Percentiles rank a stretch among this genome's conserved stretches.
Conservation (phyloP, 2,797 vertebrate genomes). For the Hipposideros larvatus region DNA sequence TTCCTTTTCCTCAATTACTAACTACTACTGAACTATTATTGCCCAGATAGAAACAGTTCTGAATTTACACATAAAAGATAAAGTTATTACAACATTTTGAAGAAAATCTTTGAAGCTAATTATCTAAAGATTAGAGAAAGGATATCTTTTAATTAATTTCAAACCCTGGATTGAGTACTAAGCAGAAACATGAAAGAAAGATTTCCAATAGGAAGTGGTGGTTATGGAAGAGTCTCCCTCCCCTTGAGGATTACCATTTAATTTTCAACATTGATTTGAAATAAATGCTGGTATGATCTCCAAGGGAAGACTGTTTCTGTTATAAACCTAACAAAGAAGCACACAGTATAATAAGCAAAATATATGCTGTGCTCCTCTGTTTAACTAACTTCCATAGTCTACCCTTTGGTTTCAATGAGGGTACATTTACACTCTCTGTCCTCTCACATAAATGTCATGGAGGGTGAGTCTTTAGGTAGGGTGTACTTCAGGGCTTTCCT, state of each 20-base stretch:
- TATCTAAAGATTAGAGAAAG: constrained; percentile 91
- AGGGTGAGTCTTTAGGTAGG: not conserved
- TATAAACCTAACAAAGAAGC: constrained; percentile 86
- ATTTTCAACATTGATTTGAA: constrained; percentile 91
- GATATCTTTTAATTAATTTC: constrained; percentile 92
- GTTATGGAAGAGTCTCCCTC: constrained; percentile 81
- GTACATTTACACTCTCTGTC: constrained; percentile 4
- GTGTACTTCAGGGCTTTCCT: rapidly evolving
- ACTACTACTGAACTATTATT: constrained; percentile 62
- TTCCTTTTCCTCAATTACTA: constrained; percentile 18
- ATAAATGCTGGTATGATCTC: constrained; percentile 88
- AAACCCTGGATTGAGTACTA: constrained; percentile 88
- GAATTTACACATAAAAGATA: constrained; percentile 84
- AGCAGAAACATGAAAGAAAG: constrained; percentile 89
- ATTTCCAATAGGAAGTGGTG: constrained; percentile 87
- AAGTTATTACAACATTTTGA: constrained; percentile 85
- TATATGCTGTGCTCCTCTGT: constrained; percentile 81
- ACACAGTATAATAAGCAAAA: constrained; percentile 86
- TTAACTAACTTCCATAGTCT: constrained; percentile 68
- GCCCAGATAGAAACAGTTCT: constrained; percentile 80
- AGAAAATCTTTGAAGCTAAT: constrained; percentile 89
- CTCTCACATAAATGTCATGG: not conserved
- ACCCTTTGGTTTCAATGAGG: constrained; percentile 70
- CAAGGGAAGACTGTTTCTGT: constrained; percentile 85
- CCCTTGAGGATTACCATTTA: constrained; percentile 88